A percentile compares a stretch with the other conserved stretches of the same genome.
These are phyloP conservation scores for Chelonoidis abingdonii DNA, from an alignment of 2,113 vertebrate genomes.

Conservation along the genomic window DNA sequence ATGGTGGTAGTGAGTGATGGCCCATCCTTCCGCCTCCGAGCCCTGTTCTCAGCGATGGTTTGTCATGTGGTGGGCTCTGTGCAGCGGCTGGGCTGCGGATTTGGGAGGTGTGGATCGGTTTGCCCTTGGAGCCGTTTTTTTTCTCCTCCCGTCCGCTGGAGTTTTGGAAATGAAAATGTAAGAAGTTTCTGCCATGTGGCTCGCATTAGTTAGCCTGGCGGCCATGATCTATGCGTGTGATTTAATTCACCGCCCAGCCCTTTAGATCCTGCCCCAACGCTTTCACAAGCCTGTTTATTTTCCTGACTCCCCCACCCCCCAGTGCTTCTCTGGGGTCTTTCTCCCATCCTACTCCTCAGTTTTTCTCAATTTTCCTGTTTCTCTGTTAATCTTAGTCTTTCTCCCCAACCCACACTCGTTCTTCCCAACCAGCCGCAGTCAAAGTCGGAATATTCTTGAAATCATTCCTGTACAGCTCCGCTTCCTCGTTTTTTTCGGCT, in stretches of 20 bases:
- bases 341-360: neutral
- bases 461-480: too few species aligned
- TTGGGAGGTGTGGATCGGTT: too few species aligned
- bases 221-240: neutral
- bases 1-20: too few species aligned
- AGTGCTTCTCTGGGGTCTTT: neutral
- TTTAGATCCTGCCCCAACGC: neutral
- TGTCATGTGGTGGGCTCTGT: too few species aligned
- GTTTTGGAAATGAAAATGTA: neutral
- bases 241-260: neutral
- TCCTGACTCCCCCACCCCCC: neutral
- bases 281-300: neutral
- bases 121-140: too few species aligned
- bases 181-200: too few species aligned
- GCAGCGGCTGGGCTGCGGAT: neutral
- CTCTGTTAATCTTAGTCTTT: neutral
- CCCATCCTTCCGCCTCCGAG: too few species aligned
- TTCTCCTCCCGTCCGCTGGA: fast-evolving
- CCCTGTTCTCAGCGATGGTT: too few species aligned
- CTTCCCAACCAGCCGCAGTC: neutral
- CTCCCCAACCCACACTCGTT: too few species aligned
- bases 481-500: too few species aligned
- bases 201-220: neutral
- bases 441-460: too few species aligned
- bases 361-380: neutral